Base-by-base conservation (phyloP, 2,888 invertebrate genomes). In the Coremacera marginata region DNA sequence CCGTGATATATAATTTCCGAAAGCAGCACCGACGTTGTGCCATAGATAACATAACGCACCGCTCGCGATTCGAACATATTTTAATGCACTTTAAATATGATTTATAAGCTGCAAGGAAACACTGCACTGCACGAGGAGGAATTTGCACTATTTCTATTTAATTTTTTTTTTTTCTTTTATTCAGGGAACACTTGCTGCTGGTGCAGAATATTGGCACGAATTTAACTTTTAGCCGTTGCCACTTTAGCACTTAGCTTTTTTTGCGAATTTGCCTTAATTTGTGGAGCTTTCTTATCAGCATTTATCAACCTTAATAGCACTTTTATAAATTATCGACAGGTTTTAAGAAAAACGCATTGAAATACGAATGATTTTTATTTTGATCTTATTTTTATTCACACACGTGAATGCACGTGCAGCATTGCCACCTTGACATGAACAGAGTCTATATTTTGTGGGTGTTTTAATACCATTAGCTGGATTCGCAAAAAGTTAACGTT, bases 1-100 rank as follows among this genome's bases (percentile, higher is more conserved):
- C 80, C 70, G 71, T 79, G 71, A 78, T 81, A 82, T 5, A 79
- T 14, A 2, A 82, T 5, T 70, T 83, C 81, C 4, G 81, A 79
- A 5, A 80, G 70, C 0, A 82, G 22, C 8, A 81, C 62, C 9
- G 52, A 80, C 78, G 70, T 72, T 37, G n/a, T 71, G 4, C 80
- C 80, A 22, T 83, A 73, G 1, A 81, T 9, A 0, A 82, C 44
- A 81, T 78, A 52, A 76, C 67, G 81, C 37, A 77, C 4, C 74
- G 80, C 72, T 34, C 78, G 68, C 3, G 27, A 71, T 51, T 76
- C 80, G 19, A 82, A 57, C 60, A 80, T 80, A 68, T 67, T 73
- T 57, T 11, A 34, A 37, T 5, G 52, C 16, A 55, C 65, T 27
- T 51, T 16, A 9, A 25, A 5, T 5, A 62, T 3, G 27, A 31